phyloP scores from a whole-genome alignment of 2,113 vertebrate genomes.

The Antechinus stuartii region DNA sequence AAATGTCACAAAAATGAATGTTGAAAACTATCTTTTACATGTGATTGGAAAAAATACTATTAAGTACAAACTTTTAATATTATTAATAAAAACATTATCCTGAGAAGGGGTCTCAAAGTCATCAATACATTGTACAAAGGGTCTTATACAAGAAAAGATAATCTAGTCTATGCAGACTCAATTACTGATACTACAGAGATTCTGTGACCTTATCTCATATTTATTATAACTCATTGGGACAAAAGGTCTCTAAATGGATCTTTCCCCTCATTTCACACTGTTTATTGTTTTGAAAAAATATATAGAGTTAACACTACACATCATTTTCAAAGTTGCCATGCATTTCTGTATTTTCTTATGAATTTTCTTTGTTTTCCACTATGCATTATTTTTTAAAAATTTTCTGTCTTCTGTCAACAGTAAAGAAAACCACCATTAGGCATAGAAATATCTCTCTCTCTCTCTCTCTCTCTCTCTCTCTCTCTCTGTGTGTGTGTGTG shows the following conservation, averaged over 20 bases:
- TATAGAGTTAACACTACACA: background rate
- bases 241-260: background rate
- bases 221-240: background rate
- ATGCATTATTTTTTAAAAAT: background rate
- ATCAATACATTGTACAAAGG: background rate
- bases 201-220: background rate
- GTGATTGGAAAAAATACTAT: too few relatives aligned
- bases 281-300: background rate
- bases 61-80: too few relatives aligned
- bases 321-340: background rate
- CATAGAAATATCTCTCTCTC: too few relatives aligned
- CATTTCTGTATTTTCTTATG: background rate
- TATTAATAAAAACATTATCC: background rate
- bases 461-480: too few relatives aligned
- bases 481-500: too few relatives aligned
- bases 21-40: too few relatives aligned
- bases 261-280: background rate
- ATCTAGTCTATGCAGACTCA: background rate
- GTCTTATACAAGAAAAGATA: background rate
- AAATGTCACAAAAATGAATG: too few relatives aligned
- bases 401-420: background rate
- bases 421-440: background rate
- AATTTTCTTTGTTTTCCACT: background rate
- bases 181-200: background rate
- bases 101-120: background rate